Evolutionary conservation across 2,113 vertebrate species (phyloP).

Genomic region (Polyodon spathula): DNA sequence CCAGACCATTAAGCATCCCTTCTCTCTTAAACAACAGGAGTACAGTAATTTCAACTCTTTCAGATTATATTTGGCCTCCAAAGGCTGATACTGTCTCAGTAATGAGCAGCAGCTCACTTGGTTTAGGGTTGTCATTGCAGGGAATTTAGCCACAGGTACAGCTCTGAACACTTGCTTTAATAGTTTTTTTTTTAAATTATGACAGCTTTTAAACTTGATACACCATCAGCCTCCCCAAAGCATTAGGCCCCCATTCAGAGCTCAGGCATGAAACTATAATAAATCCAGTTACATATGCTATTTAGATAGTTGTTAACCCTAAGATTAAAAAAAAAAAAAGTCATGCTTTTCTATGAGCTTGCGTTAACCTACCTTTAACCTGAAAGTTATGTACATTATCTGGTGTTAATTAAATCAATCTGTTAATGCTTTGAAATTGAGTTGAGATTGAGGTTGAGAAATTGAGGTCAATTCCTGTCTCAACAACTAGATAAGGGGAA

Average conservation of each 20-base stretch:
- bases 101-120: neutral
- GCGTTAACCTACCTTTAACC: too few species aligned
- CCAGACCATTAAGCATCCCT: conserved; percentile 6
- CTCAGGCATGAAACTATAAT: too few species aligned
- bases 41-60: conserved; percentile 13
- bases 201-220: neutral
- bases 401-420: too few species aligned
- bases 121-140: neutral
- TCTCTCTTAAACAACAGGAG: conserved; percentile 13
- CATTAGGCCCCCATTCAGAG: neutral
- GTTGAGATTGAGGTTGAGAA: too few species aligned
- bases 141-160: neutral
- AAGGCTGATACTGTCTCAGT: conserved; percentile 1
- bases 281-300: too few species aligned
- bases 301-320: too few species aligned
- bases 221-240: neutral
- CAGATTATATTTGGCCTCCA: conserved; percentile 6
- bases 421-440: too few species aligned
- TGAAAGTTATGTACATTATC: too few species aligned
- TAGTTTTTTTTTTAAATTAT: conserved; percentile 13
- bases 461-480: too few species aligned
- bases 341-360: too few species aligned
- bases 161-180: conserved; percentile 3
- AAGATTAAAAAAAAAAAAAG: too few species aligned
- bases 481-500: too few species aligned